These are phyloP conservation scores for Palaemon carinicauda DNA, from an alignment of 1,140 invertebrate genomes.

Conservation along the genomic window DNA sequence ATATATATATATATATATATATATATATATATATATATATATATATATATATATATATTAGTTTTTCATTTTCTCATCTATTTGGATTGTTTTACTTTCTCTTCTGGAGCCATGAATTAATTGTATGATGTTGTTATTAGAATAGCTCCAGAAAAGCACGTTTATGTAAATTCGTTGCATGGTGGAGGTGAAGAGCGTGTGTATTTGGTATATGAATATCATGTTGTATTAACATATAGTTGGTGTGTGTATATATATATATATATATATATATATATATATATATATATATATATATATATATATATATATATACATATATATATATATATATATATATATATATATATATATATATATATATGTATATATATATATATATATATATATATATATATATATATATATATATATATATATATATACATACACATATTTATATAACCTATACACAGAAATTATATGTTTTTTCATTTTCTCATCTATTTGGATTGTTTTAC, in stretches of 20 bases:
- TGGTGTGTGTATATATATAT: not conserved
- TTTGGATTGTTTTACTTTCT: too few species aligned
- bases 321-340: not conserved
- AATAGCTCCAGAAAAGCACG: too few species aligned
- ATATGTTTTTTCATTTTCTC: too few species aligned
- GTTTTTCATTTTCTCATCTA: too few species aligned
- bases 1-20: not conserved
- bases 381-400: not conserved
- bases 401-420: not conserved
- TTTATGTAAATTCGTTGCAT: too few species aligned
- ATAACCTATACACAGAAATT: too few species aligned
- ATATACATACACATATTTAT: not conserved
- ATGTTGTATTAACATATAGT: too few species aligned
- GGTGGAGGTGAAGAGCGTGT: not conserved
- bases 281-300: not conserved
- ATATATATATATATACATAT: not conserved
- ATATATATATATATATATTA: not conserved
- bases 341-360: not conserved
- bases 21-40: not conserved
- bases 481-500: too few species aligned
- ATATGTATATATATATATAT: not conserved
- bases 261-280: not conserved
- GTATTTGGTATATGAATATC: not conserved
- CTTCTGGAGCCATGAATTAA: too few species aligned
- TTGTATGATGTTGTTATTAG: too few species aligned